Evolutionary conservation across 1,140 invertebrate species (phyloP), one percentile per base, ranked within the genome.

Genomic region (Reticulitermes speratus): DNA sequence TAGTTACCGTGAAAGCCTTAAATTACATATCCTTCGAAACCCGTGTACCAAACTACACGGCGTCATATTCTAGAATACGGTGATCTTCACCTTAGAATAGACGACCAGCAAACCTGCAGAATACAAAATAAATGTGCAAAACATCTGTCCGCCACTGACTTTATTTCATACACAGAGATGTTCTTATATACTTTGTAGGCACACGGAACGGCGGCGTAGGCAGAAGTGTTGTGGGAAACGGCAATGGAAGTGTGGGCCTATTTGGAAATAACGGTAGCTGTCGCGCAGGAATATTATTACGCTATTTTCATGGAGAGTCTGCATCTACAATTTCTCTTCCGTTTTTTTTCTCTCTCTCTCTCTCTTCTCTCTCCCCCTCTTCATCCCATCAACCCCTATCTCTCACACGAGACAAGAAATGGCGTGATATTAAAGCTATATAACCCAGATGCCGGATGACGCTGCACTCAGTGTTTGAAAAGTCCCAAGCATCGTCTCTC

Each of bases 261-360:
- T 55, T 55, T 55, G 52, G 14, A 55, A 5, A 12, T 55, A 55
- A 12, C 25, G n/a, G 25, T 11, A 75, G 65, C 6, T 9, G 16
- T 75, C 25, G n/a, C 65, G 12, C 65, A 75, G 65, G 65, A 75
- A 75, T 75, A 75, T 75, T 30, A 75, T 75, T 75, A 55, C 52
- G 52, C 52, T 21, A 55, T 55, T 75, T 30, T 75, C 65, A 75
- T 30, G n/a, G 52, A 0, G 25, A n/a, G n/a, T 75, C 25, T 75
- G n/a, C 25, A 30, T n/a, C n/a, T 75, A 75, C 9, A 25, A 75
- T 75, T 75, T 75, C 19, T 75, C 65, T 75, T 30, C 25, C 8
- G 3, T 9, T 55, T 75, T 30, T 75, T 30, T 25, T 2, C 8
- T 8, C 55, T 59, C 55, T 59, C 6, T n/a, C n/a, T n/a, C n/a